Percentiles rank a stretch among this genome's conserved stretches.
These are phyloP conservation scores for Hydropsyche betteni DNA, from an alignment of 2,888 invertebrate genomes.

Conservation along the genomic window DNA sequence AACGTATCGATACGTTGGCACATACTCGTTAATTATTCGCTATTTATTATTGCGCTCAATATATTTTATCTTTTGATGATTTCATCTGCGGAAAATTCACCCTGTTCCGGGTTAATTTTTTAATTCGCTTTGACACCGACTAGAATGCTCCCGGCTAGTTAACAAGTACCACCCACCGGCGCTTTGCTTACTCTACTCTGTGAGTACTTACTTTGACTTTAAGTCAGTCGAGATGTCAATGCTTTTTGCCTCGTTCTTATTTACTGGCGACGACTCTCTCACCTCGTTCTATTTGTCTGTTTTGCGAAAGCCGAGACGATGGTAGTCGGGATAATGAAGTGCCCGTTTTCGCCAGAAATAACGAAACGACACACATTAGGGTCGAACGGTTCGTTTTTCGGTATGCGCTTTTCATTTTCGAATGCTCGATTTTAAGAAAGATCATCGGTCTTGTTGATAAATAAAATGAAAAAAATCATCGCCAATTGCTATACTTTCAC, in stretches of 20 bases:
- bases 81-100: not conserved
- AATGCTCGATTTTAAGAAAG: not conserved
- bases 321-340: conserved; percentile 22
- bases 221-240: conserved; percentile 11
- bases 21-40: not conserved
- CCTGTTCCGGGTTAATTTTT: not conserved
- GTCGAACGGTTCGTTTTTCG: not conserved
- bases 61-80: not conserved
- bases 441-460: conserved; percentile 4
- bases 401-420: not conserved
- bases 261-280: conserved; percentile 34
- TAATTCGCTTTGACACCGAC: not conserved
- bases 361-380: conserved; percentile 6
- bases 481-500: conserved; percentile 8
- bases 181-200: not conserved
- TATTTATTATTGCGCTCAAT: not conserved
- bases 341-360: conserved; percentile 15
- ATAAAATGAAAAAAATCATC: not conserved
- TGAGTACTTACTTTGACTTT: conserved; percentile 3
- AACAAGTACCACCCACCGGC: not conserved
- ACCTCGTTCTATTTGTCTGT: conserved; percentile 36
- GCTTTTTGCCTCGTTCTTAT: conserved; percentile 39
- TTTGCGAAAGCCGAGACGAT: conserved; percentile 12
- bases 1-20: not conserved
- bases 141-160: conserved; percentile 21